phyloP scores from a whole-genome alignment of 2,113 vertebrate species.

The cattle (Bos taurus) region DNA sequence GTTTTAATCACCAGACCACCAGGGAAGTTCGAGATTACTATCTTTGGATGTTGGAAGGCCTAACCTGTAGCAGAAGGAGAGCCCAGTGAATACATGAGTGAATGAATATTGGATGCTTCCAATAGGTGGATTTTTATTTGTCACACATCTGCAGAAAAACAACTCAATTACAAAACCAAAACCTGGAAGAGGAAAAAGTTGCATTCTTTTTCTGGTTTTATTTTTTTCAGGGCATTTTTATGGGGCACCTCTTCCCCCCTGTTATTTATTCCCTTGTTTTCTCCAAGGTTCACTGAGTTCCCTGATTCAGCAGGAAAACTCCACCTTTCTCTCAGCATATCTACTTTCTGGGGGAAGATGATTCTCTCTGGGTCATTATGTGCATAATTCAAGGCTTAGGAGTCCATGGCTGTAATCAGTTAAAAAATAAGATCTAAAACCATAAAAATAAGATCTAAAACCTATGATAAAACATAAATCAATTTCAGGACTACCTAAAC shows the following conservation, averaged over 20 bases:
- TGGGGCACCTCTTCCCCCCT: background rate
- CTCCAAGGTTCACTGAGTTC: background rate
- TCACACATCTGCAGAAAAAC: background rate
- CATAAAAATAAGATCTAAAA: background rate
- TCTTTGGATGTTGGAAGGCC: background rate
- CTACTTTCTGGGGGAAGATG: background rate
- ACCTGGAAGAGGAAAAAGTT: background rate
- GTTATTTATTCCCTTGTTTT: background rate
- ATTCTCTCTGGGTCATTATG: background rate
- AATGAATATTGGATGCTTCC: background rate
- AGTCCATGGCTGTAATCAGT: background rate
- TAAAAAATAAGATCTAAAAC: background rate
- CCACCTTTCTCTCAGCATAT: background rate
- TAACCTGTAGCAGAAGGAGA: background rate
- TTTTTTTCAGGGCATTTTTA: background rate
- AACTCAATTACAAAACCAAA: background rate
- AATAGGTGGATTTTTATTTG: background rate
- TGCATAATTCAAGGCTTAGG: background rate
- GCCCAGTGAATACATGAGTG: background rate
- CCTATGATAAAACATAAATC: background rate
- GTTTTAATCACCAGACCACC: background rate
- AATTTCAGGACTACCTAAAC: background rate
- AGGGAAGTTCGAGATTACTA: background rate
- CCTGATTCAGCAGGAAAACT: slow-evolving; percentile 10
- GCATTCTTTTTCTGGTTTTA: background rate